Evolutionary conservation across 2,888 invertebrate species (phyloP).

Genomic region (Pyrrhia umbra): DNA sequence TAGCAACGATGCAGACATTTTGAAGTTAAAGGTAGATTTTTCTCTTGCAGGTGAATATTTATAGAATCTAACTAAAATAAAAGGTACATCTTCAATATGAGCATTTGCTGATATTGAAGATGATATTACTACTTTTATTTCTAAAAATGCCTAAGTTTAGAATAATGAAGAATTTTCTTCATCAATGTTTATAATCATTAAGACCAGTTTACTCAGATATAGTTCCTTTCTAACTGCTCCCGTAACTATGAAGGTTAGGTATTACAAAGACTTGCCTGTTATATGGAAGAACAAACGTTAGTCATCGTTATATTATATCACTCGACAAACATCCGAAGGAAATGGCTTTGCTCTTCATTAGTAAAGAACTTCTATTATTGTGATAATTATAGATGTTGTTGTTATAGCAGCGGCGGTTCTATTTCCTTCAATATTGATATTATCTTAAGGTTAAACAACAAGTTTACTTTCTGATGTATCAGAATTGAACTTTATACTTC

Average conservation of each 20-base stretch:
- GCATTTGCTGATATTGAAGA: too few species aligned
- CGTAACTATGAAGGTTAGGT: conserved; percentile 10
- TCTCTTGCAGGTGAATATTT: not conserved
- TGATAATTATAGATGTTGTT: conserved; percentile 46
- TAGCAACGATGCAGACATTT: not conserved
- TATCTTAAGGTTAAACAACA: conserved; percentile 20
- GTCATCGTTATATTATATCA: conserved; percentile 36
- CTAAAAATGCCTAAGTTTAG: too few species aligned
- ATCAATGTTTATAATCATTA: too few species aligned
- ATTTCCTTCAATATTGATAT: conserved; percentile 34
- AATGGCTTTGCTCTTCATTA: conserved; percentile 46
- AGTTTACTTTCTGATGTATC: not conserved
- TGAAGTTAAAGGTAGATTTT: not conserved
- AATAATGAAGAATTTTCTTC: too few species aligned
- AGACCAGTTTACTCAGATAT: too few species aligned
- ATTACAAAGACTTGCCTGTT: conserved; percentile 8
- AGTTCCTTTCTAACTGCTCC: not conserved
- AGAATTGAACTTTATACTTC: too few species aligned
- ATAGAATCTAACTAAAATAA: not conserved
- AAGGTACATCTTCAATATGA: not conserved
- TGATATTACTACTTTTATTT: too few species aligned
- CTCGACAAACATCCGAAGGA: conserved; percentile 51
- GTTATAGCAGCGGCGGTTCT: conserved; percentile 20
- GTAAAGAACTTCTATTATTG: conserved; percentile 25
- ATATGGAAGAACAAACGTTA: conserved; percentile 30